Base-by-base conservation (phyloP, 2,113 vertebrate species). In the Loxodonta africana region DNA sequence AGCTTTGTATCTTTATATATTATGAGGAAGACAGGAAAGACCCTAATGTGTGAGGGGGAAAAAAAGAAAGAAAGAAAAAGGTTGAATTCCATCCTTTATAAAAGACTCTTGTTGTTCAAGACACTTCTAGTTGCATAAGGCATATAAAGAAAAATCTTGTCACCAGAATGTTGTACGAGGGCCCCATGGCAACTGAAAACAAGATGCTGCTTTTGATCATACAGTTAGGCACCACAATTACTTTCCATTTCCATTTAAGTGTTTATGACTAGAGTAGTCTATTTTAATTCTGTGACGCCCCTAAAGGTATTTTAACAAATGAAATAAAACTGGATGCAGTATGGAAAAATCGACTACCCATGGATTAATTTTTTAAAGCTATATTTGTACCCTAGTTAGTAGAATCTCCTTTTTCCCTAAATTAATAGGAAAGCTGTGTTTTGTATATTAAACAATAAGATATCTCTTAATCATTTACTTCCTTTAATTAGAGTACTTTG, bases 281-380 rank as follows among this genome's bases (percentile, higher is more conserved):
- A 37, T 89, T 77, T 86, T 86, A 63, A 80, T 74, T 89, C 73
- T 94, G 60, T 85, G 11, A 8, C 5, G 21, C 60, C 53, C 71
- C 77, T 96, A 77, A 23, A 80, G 26, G 91, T 67, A 87, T 63
- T 93, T 86, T 88, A 71, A 91, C 69, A 93, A 91, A 20, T 77
- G 51, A 90, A 95, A 91, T 73, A 91, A 85, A 91, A 44, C 74
- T 67, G n/a, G 69, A 87, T 94, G 57, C 15, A 48, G 63, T 67
- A 20, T 67, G n/a, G 69, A 88, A 95, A 94, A 88, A 41, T 62
- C 71, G 88, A 8, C 81, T 83, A 37, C 65, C 33, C 28, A 51
- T 67, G 23, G 84, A 57, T 83, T 95, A 93, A 87, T 84, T 83
- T 62, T 90, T 90, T 51, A 30, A 78, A 57, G 18, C 41, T 85